These are phyloP conservation scores for Thaumetopoea pityocampa DNA, from an alignment of 1,140 invertebrate genomes.

Conservation along the genomic window DNA sequence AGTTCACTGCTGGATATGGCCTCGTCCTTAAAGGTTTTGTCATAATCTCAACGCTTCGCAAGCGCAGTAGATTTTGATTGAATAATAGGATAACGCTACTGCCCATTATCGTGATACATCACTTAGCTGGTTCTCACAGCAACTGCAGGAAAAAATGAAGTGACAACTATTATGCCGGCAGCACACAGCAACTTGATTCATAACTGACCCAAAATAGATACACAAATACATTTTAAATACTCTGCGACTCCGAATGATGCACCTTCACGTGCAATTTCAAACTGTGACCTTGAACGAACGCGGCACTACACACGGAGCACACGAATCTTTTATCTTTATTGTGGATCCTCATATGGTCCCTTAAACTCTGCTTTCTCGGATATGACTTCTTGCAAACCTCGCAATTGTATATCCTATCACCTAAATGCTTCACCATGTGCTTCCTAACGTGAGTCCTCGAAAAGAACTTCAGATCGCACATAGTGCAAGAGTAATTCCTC, in stretches of 20 bases:
- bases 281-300: constrained; percentile 52
- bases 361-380: constrained; percentile 75
- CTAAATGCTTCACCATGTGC: constrained; percentile 77
- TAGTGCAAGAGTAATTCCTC: constrained; percentile 51
- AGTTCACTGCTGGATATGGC: too few relatives aligned
- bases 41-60: too few relatives aligned
- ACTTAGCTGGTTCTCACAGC: too few relatives aligned
- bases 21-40: too few relatives aligned
- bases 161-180: too few relatives aligned
- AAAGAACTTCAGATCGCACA: constrained; percentile 61
- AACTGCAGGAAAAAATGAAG: too few relatives aligned
- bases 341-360: constrained; percentile 77
- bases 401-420: constrained; percentile 83
- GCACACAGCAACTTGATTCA: too few relatives aligned
- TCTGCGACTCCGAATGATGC: constrained; percentile 32
- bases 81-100: too few relatives aligned
- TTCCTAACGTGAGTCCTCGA: constrained; percentile 51
- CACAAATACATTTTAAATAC: neutral
- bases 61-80: too few relatives aligned
- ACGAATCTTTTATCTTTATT: constrained; percentile 44
- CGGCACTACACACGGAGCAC: constrained; percentile 41
- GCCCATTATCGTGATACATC: too few relatives aligned
- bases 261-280: constrained; percentile 49
- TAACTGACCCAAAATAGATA: too few relatives aligned
- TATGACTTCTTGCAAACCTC: constrained; percentile 80